Base-by-base conservation (phyloP, 2,113 vertebrate species). In the Shinisaurus crocodilurus region DNA sequence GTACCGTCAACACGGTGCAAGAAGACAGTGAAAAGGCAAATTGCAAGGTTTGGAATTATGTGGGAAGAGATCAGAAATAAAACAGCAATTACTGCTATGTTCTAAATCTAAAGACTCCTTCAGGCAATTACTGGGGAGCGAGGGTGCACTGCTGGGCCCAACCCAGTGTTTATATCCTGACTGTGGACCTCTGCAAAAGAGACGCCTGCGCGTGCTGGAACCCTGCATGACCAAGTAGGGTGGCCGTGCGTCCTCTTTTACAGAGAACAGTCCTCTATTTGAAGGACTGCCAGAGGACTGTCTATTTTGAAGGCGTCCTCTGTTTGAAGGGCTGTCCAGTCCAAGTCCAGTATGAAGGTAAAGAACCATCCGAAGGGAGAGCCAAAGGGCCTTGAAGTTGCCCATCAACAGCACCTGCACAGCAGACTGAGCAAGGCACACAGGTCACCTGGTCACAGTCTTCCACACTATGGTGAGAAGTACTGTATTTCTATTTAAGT, bases 1-100 rank as follows among this genome's bases (percentile, higher is more conserved):
- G 29, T 75, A 32, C 88, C 60, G 34, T 75, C 81, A 43, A n/a
- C 60, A 34, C n/a, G 32, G 43, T 50, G 65, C 16, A n/a, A 67
- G 45, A 57, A 60, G 85, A 87, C 54, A 63, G 29, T 83, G 69
- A 83, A 75, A 89, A 74, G 48, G 48, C 67, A 60, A 60, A 89
- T 60, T 43, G 50, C 50, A 63, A 9, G 32, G 3, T 60, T 60
- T 60, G 48, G 27, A n/a, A 32, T 75, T 43, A 60, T 60, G 18
- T 8, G 40, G 16, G 70, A 89, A 83, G 69, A 74, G 69, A 82
- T 75, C 50, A 83, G 40, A 43, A 34, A 54, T 45, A 57, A 89
- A 89, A 45, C 69, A 63, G 48, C 16, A 27, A 82, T 60, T 75
- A 43, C 37, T 63, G 9, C 48, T 29, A 45, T 54, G 77, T 70